Conservation (phyloP, 1,140 invertebrate species). For the Anthonomus grandis region DNA sequence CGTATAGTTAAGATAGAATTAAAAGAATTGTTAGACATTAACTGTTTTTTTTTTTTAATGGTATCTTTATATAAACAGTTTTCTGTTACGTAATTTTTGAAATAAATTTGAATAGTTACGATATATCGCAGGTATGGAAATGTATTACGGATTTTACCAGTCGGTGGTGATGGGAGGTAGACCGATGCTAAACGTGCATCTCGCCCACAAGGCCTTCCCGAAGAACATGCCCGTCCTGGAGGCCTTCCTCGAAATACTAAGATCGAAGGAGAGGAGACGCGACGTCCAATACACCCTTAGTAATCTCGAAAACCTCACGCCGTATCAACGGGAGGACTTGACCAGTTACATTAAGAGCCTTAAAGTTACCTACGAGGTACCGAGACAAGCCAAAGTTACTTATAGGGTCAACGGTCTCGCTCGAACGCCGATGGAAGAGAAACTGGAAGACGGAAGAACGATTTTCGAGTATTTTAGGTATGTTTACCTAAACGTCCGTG, state of each 20-base stretch:
- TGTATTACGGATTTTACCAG: conserved; percentile 72
- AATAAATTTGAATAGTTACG: conserved; percentile 8
- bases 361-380: conserved; percentile 52
- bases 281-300: background rate
- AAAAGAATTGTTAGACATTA: no score
- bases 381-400: conserved; percentile 47
- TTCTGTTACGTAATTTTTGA: no score
- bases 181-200: conserved; percentile 73
- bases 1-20: no score
- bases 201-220: conserved; percentile 58
- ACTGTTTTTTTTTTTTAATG: background rate
- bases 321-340: conserved; percentile 9
- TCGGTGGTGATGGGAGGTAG: conserved; percentile 69
- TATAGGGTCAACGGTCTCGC: conserved; percentile 55
- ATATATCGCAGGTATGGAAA: conserved; percentile 54
- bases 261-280: background rate
- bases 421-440: conserved; percentile 36
- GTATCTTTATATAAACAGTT: no score
- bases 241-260: conserved; percentile 42
- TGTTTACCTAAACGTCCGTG: no score
- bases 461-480: conserved; percentile 52
- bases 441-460: conserved; percentile 38
- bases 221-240: conserved; percentile 44
- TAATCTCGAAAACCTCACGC: background rate
- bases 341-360: conserved; percentile 31